A percentile compares a stretch with the other conserved stretches of the same genome.
Conservation (phyloP, 2,113 vertebrate species). For the Coptodon rendalli region DNA sequence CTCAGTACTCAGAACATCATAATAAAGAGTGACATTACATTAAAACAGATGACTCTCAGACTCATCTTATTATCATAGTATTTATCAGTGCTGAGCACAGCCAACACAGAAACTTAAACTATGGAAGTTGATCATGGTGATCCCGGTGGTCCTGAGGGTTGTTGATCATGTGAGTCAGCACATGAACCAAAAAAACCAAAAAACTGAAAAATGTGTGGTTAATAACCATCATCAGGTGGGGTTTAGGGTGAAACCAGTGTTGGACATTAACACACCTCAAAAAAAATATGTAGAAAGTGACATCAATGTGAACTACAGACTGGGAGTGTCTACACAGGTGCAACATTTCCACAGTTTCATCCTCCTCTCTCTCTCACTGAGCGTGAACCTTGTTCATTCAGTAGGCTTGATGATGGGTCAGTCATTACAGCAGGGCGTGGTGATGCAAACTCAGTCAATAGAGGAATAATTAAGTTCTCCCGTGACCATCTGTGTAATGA, state of each 20-base stretch:
- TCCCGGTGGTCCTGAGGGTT: background rate
- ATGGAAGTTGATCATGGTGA: background rate
- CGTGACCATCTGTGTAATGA: conserved; percentile 64
- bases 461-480: conserved; percentile 65
- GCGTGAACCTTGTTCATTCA: background rate
- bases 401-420: conserved; percentile 57
- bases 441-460: conserved; percentile 59
- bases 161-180: background rate
- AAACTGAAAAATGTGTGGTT: background rate
- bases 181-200: background rate
- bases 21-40: background rate
- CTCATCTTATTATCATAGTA: background rate
- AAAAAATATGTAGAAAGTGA: background rate
- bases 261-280: background rate
- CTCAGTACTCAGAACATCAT: background rate
- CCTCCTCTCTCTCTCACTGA: background rate
- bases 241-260: background rate
- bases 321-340: background rate
- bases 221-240: background rate
- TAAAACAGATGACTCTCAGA: background rate
- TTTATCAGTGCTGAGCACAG: background rate
- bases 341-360: background rate
- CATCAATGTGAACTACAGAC: background rate
- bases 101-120: background rate
- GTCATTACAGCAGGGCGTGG: conserved; percentile 44